Evolutionary conservation across 2,888 invertebrate genomes (phyloP), one percentile per base, ranked within the genome.

Genomic region (Hartigia nigra): DNA sequence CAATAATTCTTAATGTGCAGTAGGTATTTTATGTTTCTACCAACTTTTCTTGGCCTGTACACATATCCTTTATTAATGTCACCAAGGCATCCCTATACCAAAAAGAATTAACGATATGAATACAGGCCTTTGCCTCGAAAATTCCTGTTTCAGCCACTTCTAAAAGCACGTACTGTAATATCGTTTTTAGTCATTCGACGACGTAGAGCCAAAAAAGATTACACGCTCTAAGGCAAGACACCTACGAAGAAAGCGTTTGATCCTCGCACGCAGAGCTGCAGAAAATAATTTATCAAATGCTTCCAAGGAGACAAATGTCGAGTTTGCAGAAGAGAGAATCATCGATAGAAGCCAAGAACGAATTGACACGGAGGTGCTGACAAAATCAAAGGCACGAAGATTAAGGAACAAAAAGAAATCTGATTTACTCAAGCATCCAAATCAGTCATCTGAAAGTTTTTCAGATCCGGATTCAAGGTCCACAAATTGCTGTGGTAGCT

Each of bases 201-300:
- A 82, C 32, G 69, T 76, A 32, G 76, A 78, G 69, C 83, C 83
- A 36, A 88, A 87, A 36, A 88, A 87, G 81, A 78, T 88, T 77
- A 87, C 84, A 74, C 86, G 88, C 36, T 88, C 90, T 23, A 79
- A 84, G 76, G 90, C 90, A 3, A 87, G 90, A 77, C 90, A 90
- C 82, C 82, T 89, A 37, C 86, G 90, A 70, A 82, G 90, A 75
- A 90, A 89, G 78, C 87, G 87, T 74, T 82, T 90, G 78, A 84
- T 85, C 70, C 86, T 86, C 75, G 90, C 90, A 37, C 84, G 88
- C 12, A 87, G 83, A 81, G 85, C 85, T 31, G 84, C 84, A 5
- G 81, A 86, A 76, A 78, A 82, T 69, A 76, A 79, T n/a, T n/a
- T 77, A 35, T 70, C 34, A 14, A 55, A 72, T 34, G 76, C 14